Percentiles rank a stretch among this genome's conserved stretches.
Conservation (phyloP, 1,140 invertebrate species). For the Mactra quadrangularis region DNA sequence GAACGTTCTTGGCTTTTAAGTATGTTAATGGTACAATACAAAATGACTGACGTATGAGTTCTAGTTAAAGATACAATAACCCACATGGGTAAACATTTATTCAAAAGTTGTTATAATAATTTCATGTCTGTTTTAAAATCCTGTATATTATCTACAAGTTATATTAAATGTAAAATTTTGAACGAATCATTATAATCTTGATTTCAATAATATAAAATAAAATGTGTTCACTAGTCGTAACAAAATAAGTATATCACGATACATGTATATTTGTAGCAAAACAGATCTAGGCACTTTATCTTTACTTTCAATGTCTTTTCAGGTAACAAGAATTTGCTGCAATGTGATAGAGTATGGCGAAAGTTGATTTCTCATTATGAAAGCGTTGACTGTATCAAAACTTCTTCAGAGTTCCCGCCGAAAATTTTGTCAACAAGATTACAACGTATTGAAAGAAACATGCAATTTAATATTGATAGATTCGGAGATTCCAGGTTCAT, state of each 20-base stretch:
- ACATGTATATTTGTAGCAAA: not conserved
- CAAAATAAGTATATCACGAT: not conserved
- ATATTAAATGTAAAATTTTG: too few species aligned
- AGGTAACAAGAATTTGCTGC: conserved; percentile 65
- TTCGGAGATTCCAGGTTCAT: conserved; percentile 9
- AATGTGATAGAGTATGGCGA: conserved; percentile 61
- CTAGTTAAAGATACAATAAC: too few species aligned
- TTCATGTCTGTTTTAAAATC: too few species aligned
- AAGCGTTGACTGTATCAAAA: conserved; percentile 51
- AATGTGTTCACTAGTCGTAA: not conserved
- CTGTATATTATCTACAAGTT: too few species aligned
- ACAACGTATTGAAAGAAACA: not conserved
- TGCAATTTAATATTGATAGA: not conserved
- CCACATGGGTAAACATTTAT: too few species aligned
- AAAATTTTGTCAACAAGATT: not conserved
- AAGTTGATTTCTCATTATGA: conserved; percentile 57
- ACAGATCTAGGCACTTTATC: not conserved
- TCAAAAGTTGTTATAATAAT: too few species aligned
- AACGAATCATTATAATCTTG: too few species aligned
- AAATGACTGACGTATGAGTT: too few species aligned
- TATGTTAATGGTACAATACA: too few species aligned
- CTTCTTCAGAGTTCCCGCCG: conserved; percentile 48
- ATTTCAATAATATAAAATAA: too few species aligned
- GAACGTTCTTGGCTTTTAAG: too few species aligned
- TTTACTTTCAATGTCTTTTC: not conserved